Percentiles rank a stretch among this genome's conserved stretches.
Evolutionary conservation across 2,888 invertebrate genomes (phyloP).

Genomic region (Eretmocerus hayati): DNA sequence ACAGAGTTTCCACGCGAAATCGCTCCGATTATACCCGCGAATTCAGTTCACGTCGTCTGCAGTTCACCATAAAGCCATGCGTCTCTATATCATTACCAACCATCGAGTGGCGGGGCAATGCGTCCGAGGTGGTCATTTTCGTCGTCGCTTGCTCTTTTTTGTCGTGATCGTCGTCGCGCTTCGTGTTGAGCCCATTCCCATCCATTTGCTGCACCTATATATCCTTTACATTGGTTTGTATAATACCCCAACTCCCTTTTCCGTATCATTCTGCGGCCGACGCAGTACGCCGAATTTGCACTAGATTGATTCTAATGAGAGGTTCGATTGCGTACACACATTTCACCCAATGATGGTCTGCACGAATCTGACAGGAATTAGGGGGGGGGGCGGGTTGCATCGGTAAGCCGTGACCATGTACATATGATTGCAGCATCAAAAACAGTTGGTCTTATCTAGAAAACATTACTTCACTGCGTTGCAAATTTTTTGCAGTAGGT

Average conservation of each 20-base stretch:
- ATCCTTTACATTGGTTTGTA: background rate
- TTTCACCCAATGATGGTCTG: too few relatives aligned
- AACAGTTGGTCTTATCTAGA: too few relatives aligned
- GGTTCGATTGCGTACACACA: too few relatives aligned
- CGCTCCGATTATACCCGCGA: slow-evolving; percentile 4
- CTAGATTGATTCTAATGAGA: slow-evolving; percentile 8
- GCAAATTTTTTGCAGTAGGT: too few relatives aligned
- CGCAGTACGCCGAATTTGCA: slow-evolving; percentile 7
- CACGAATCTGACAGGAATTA: background rate
- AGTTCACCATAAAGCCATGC: background rate
- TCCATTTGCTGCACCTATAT: background rate
- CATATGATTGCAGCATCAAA: too few relatives aligned
- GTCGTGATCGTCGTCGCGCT: background rate
- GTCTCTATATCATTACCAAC: background rate
- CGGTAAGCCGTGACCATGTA: too few relatives aligned
- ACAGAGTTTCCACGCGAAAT: slow-evolving; percentile 18
- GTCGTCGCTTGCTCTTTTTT: slow-evolving; percentile 6
- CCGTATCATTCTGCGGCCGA: slow-evolving; percentile 14
- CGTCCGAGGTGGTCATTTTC: slow-evolving; percentile 18
- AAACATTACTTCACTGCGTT: too few relatives aligned
- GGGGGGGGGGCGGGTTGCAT: too few relatives aligned
- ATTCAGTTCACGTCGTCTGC: background rate
- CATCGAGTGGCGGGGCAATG: background rate
- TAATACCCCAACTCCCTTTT: slow-evolving; percentile 1
- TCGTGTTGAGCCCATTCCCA: too few relatives aligned